A percentile compares a stretch with the other conserved stretches of the same genome.
phyloP scores from a whole-genome alignment of 2,113 vertebrate genomes.

The Uria aalge region DNA sequence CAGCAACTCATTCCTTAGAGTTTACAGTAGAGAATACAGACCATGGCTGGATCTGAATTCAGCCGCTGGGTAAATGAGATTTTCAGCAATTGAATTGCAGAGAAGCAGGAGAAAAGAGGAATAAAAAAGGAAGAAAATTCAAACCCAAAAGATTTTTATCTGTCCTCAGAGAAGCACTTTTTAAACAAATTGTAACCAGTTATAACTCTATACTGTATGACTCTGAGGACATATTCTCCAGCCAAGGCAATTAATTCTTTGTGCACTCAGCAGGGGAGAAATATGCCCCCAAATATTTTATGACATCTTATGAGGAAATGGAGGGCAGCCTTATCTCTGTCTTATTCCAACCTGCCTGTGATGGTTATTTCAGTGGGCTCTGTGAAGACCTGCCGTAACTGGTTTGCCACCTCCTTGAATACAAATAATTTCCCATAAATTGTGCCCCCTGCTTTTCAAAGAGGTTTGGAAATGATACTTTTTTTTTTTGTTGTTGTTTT shows the following conservation, averaged over 20 bases:
- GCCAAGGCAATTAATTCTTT: not conserved
- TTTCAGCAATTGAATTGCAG: not conserved
- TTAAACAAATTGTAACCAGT: not conserved
- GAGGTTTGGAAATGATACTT: not conserved
- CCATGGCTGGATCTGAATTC: not conserved
- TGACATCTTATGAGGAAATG: not conserved
- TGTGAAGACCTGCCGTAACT: not conserved
- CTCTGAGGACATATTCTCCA: not conserved
- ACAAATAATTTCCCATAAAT: not conserved
- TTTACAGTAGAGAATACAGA: not conserved
- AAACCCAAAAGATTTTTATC: not conserved
- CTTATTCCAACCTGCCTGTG: not conserved
- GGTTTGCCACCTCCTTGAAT: not conserved
- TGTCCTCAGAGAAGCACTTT: constrained; percentile 20
- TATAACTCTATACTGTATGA: not conserved
- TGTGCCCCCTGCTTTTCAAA: not conserved
- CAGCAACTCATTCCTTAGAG: not conserved
- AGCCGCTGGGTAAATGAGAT: not conserved
- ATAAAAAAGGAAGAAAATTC: not conserved
- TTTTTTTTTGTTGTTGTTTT: constrained; percentile 14
- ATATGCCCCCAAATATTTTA: not conserved
- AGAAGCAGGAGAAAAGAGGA: not conserved
- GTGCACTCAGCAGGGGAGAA: not conserved
- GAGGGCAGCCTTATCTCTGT: not conserved
- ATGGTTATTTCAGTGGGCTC: constrained; percentile 8